Evolutionary conservation across 2,888 invertebrate species (phyloP), one percentile per base, ranked within the genome.

Genomic region (Ectemnius lituratus): DNA sequence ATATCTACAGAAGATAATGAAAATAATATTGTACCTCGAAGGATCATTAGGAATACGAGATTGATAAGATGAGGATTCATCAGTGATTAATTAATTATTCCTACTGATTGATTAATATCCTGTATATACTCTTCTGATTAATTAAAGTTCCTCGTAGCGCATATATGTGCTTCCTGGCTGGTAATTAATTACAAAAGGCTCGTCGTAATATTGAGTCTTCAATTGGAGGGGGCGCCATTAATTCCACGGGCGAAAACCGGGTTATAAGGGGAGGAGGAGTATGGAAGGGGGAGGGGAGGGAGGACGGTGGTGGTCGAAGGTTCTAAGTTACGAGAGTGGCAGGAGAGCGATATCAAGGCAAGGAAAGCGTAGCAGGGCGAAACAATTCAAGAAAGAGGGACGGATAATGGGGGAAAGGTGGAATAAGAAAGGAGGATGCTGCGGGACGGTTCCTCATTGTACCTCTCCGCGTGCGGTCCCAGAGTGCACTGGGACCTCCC

Each of bases 391-490:
- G 73, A 71, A 79, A 73, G 74, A 71, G 61, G 62, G 60, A 62
- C 58, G 60, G 67, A 73, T 73, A 78, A 78, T 69, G 76, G 65
- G 64, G 71, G 68, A 75, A 75, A 59, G 64, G 65, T 37, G 37
- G 37, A 37, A 37, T 37, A 75, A 61, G 62, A 14, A 16, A 75
- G 75, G 74, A 74, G 23, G 74, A 67, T 57, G 56, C 61, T 47
- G 57, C 49, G 52, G n/a, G 45, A 62, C 37, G 74, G 68, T 68
- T 75, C 70, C 76, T 85, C 83, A 87, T 87, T 87, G 86, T 85
- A 70, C 67, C 75, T 80, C 84, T 61, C 85, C 81, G 84, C 85
- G 87, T 88, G 88, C 84, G 87, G 86, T 86, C 88, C 73, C 62
- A 76, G 76, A 70, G 72, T 66, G 69, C 79, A 79, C 73, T 75